These are phyloP conservation scores for Mesopsocus fuscifrons DNA, from an alignment of 2,888 invertebrate species.

Conservation along the genomic window DNA sequence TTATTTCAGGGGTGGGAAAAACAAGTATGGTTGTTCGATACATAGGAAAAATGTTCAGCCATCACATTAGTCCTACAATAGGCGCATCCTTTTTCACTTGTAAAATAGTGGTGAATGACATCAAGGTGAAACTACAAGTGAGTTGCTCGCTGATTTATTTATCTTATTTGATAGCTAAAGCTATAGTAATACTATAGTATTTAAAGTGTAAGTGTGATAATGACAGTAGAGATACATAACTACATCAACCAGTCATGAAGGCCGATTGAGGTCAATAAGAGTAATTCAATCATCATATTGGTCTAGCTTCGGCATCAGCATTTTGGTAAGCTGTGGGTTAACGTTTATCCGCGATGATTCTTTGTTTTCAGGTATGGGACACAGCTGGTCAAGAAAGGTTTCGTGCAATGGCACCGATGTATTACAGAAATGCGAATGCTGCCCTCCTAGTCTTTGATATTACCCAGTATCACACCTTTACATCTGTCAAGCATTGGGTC, in stretches of 20 bases:
- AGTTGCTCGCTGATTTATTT: too few relatives aligned
- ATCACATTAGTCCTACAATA: constrained; percentile 62
- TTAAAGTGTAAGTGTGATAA: too few relatives aligned
- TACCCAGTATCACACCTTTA: constrained; percentile 52
- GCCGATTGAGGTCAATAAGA: too few relatives aligned
- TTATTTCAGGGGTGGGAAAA: constrained; percentile 66
- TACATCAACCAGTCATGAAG: too few relatives aligned
- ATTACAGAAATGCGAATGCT: constrained; percentile 79
- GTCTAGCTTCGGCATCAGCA: too few relatives aligned
- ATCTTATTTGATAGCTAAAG: neutral
- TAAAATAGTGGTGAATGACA: constrained; percentile 50
- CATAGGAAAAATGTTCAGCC: constrained; percentile 55
- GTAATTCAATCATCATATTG: too few relatives aligned
- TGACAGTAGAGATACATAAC: too few relatives aligned
- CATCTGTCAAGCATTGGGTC: constrained; percentile 71
- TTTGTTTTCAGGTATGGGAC: constrained; percentile 63
- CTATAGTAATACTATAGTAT: too few relatives aligned
- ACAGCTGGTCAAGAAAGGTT: constrained; percentile 79
- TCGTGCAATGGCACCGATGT: constrained; percentile 86
- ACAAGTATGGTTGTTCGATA: constrained; percentile 69
- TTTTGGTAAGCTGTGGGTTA: too few relatives aligned
- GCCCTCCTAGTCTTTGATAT: constrained; percentile 78
- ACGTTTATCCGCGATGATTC: too few relatives aligned
- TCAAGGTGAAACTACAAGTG: constrained; percentile 60
- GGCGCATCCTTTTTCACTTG: constrained; percentile 82